Percentiles rank a stretch among this genome's conserved stretches.
Conservation (phyloP, 2,888 invertebrate genomes). For the Lasioglossum figueresi region DNA sequence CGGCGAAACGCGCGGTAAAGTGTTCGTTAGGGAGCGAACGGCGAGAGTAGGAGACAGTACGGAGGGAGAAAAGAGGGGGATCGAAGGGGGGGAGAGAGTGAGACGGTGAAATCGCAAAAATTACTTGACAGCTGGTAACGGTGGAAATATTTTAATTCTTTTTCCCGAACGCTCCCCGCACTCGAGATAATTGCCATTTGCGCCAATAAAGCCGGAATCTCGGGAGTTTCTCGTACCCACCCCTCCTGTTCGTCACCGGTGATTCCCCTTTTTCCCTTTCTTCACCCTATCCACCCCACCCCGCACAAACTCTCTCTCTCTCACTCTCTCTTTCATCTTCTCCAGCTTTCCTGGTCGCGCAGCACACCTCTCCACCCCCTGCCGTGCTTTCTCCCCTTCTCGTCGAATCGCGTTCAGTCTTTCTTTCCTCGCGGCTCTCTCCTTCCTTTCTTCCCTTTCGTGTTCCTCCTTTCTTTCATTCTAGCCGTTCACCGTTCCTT, state of each 20-base stretch:
- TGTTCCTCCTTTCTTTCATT: background rate
- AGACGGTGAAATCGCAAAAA: slow-evolving; percentile 61
- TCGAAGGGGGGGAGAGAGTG: background rate
- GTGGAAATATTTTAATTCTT: slow-evolving; percentile 69
- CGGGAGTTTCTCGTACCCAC: slow-evolving; percentile 34
- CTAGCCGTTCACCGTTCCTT: slow-evolving; percentile 17
- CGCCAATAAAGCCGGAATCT: slow-evolving; percentile 69
- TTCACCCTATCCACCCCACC: slow-evolving; percentile 12
- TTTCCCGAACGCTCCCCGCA: slow-evolving; percentile 56
- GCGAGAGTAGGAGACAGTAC: slow-evolving; percentile 17
- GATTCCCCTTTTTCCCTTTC: slow-evolving; percentile 20
- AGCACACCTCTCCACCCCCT: background rate
- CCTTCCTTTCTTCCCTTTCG: slow-evolving; percentile 4
- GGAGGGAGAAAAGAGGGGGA: background rate
- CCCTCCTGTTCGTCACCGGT: slow-evolving; percentile 34
- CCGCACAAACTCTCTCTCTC: slow-evolving; percentile 11
- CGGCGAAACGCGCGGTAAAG: slow-evolving; percentile 40
- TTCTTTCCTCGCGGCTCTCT: background rate
- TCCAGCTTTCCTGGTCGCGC: background rate
- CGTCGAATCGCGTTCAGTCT: slow-evolving; percentile 1
- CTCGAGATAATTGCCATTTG: slow-evolving; percentile 73
- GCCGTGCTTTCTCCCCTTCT: slow-evolving; percentile 11
- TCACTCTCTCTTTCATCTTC: background rate
- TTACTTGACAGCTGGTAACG: slow-evolving; percentile 61
- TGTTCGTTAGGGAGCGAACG: slow-evolving; percentile 55